These are phyloP conservation scores for Synchiropus splendidus DNA, from an alignment of 2,113 vertebrate species.

Conservation along the genomic window DNA sequence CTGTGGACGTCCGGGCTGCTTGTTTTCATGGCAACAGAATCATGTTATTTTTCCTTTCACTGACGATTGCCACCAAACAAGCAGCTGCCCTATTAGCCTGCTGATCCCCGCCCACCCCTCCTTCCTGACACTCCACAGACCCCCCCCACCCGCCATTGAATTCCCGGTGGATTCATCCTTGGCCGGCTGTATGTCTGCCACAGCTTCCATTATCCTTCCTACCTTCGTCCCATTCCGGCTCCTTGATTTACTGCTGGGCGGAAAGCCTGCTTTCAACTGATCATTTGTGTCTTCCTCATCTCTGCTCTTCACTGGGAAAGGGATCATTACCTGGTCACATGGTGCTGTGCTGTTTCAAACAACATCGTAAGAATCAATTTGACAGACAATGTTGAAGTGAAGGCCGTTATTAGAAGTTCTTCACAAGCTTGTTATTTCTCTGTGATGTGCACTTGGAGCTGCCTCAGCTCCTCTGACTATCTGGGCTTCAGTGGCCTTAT, in stretches of 20 bases:
- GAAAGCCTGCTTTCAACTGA: slow-evolving; percentile 32
- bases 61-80: slow-evolving; percentile 44
- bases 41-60: slow-evolving; percentile 39
- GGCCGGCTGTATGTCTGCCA: slow-evolving; percentile 33
- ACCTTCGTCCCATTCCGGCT: slow-evolving; percentile 22
- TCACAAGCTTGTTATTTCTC: slow-evolving; percentile 3
- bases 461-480: too few relatives aligned
- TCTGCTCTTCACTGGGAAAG: slow-evolving; percentile 10
- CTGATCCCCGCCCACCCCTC: slow-evolving; percentile 20
- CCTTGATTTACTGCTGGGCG: slow-evolving; percentile 37
- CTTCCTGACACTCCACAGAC: slow-evolving; percentile 1
- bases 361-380: slow-evolving; percentile 2
- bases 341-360: too few relatives aligned
- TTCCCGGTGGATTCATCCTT: slow-evolving; percentile 27
- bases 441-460: too few relatives aligned
- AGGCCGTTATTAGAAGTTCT: slow-evolving; percentile 5
- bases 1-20: slow-evolving; percentile 5
- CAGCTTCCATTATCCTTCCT: slow-evolving; percentile 44
- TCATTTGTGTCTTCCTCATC: slow-evolving; percentile 21
- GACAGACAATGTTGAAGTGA: slow-evolving; percentile 2
- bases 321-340: slow-evolving; percentile 7
- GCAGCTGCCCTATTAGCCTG: slow-evolving; percentile 43
- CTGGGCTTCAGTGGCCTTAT: slow-evolving; percentile 28
- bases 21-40: slow-evolving; percentile 37
- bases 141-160: slow-evolving; percentile 16